phyloP scores from a whole-genome alignment of 2,797 vertebrate species.

The Todus mexicanus region DNA sequence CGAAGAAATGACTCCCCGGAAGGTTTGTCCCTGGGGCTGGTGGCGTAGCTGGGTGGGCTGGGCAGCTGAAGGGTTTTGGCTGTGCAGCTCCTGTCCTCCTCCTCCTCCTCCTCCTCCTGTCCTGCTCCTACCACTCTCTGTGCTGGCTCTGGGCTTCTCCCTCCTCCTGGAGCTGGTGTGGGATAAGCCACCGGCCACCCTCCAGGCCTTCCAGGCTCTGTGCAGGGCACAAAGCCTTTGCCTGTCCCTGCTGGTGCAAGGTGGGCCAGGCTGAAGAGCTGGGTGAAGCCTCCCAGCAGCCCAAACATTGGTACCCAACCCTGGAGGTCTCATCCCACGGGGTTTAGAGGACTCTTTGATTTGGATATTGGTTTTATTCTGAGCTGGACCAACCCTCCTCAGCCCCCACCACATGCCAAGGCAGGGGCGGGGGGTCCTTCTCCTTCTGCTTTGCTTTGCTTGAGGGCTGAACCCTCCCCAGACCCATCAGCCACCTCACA shows the following conservation, averaged over 20 bases:
- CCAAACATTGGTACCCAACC: accelerated
- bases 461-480: neutral
- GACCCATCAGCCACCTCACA: accelerated
- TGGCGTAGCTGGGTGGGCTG: accelerated
- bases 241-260: neutral
- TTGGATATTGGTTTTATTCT: neutral
- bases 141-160: neutral
- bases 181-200: neutral
- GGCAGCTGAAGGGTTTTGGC: neutral
- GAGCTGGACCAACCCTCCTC: no score
- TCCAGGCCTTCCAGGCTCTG: no score
- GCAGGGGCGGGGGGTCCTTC: neutral
- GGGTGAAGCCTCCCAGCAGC: neutral
- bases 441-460: neutral
- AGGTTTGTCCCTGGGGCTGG: neutral
- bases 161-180: neutral
- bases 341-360: no score
- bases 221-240: accelerated
- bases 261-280: neutral
- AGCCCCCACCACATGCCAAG: no score
- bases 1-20: accelerated
- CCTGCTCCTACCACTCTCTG: accelerated
- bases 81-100: neutral
- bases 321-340: neutral
- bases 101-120: neutral